Evolutionary conservation across 2,113 vertebrate genomes (phyloP).

Genomic region (Strix aluco): DNA sequence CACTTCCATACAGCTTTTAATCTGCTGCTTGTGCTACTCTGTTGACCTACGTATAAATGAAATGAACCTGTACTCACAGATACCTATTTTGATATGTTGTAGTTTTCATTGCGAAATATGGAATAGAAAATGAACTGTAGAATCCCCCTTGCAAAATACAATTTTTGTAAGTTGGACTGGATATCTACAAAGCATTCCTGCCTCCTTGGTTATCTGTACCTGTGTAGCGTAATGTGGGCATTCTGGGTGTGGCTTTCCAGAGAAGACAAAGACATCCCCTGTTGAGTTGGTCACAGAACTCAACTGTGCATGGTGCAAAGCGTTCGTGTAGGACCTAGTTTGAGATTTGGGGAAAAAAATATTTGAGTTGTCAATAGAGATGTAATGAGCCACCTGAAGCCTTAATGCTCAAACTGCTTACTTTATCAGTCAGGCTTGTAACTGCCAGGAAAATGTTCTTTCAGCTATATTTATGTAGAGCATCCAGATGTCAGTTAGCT

Average conservation of each 20-base stretch:
- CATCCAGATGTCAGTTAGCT: slow-evolving; percentile 55
- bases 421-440: slow-evolving; percentile 44
- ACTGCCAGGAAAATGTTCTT: slow-evolving; percentile 55
- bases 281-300: not conserved
- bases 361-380: slow-evolving; percentile 44
- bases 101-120: not conserved
- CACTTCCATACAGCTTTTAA: not conserved
- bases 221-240: fast-evolving
- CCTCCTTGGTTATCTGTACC: not conserved
- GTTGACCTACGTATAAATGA: not conserved
- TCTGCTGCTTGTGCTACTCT: not conserved
- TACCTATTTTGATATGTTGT: not conserved
- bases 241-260: not conserved
- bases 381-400: slow-evolving; percentile 61
- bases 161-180: not conserved
- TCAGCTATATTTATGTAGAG: slow-evolving; percentile 57
- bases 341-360: not conserved
- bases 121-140: not conserved
- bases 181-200: not conserved
- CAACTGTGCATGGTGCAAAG: not conserved
- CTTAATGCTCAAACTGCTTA: slow-evolving; percentile 30
- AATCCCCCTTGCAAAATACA: not conserved
- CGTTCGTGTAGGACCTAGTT: not conserved
- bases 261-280: not conserved
- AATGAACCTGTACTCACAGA: not conserved